These are phyloP conservation scores for Theretra japonica DNA, from an alignment of 2,888 invertebrate species.

Conservation along the genomic window DNA sequence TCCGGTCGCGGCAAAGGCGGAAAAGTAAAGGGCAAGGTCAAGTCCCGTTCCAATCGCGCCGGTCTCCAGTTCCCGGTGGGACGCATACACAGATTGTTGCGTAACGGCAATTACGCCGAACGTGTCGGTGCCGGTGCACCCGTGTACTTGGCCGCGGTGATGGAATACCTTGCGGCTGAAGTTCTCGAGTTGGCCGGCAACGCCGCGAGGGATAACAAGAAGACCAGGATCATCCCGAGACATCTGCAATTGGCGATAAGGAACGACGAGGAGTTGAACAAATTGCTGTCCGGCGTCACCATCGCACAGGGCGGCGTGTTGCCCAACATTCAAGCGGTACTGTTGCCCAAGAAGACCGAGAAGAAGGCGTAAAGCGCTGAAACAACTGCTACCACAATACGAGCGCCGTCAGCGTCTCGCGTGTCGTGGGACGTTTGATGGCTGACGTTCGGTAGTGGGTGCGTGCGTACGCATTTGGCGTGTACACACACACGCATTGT, in stretches of 20 bases:
- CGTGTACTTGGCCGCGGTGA: conserved; percentile 83
- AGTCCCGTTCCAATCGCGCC: conserved; percentile 76
- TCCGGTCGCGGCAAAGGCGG: conserved; percentile 56
- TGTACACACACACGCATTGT: too few species aligned
- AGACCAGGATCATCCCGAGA: conserved; percentile 87
- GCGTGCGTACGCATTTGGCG: too few species aligned
- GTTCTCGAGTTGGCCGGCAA: conserved; percentile 58
- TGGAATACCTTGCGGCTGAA: conserved; percentile 88
- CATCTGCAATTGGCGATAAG: conserved; percentile 91
- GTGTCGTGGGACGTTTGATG: too few species aligned
- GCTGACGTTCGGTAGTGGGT: too few species aligned
- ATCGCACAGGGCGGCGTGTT: conserved; percentile 90
- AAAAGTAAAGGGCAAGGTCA: conserved; percentile 73
- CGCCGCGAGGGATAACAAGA: conserved; percentile 87
- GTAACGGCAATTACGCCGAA: conserved; percentile 85
- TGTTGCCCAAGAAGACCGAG: not conserved
- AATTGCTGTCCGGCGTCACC: conserved; percentile 89
- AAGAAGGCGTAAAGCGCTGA: not conserved
- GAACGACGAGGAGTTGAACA: conserved; percentile 92
- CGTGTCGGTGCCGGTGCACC: conserved; percentile 58
- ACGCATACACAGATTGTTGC: conserved; percentile 68
- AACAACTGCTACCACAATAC: too few species aligned
- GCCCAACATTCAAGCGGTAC: not conserved
- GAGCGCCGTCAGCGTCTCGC: too few species aligned
- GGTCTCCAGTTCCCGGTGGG: conserved; percentile 85